Conservation (phyloP, 2,113 vertebrate species). For the Stegastes partitus region DNA sequence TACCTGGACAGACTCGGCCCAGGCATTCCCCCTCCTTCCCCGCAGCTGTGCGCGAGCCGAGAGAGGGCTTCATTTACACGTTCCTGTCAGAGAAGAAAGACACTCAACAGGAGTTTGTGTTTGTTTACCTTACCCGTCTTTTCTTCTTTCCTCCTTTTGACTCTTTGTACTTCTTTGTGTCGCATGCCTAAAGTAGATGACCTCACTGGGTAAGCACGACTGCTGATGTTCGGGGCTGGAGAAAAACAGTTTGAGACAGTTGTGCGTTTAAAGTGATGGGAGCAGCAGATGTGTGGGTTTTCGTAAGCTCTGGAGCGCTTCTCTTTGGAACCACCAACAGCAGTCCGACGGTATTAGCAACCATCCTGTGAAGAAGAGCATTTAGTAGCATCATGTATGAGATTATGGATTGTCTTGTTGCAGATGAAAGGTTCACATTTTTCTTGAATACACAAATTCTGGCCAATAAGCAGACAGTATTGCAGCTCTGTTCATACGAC, state of each 20-base stretch:
- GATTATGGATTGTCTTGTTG: neutral
- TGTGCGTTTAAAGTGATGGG: slow-evolving; percentile 30
- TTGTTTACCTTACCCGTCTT: slow-evolving; percentile 68
- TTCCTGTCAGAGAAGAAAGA: slow-evolving; percentile 77
- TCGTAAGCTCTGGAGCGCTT: slow-evolving; percentile 4
- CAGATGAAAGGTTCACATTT: too few species aligned
- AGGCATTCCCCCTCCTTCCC: slow-evolving; percentile 46
- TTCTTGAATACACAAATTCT: too few species aligned
- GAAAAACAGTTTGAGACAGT: slow-evolving; percentile 23
- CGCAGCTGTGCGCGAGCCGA: slow-evolving; percentile 60
- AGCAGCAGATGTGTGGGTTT: slow-evolving; percentile 48
- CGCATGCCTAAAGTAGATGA: slow-evolving; percentile 54
- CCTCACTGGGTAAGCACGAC: slow-evolving; percentile 66
- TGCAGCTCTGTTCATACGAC: too few species aligned
- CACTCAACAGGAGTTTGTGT: slow-evolving; percentile 65
- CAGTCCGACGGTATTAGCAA: slow-evolving; percentile 33
- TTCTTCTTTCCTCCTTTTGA: slow-evolving; percentile 6
- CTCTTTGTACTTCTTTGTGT: slow-evolving; percentile 65
- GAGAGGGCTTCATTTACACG: slow-evolving; percentile 56
- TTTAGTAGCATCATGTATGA: neutral
- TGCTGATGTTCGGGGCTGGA: slow-evolving; percentile 29
- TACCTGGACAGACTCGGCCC: slow-evolving; percentile 66
- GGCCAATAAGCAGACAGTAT: too few species aligned
- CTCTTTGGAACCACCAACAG: slow-evolving; percentile 19
- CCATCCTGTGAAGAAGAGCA: neutral